These are phyloP conservation scores for Cyprinodon tularosa DNA, from an alignment of 2,113 vertebrate genomes.

Conservation along the genomic window DNA sequence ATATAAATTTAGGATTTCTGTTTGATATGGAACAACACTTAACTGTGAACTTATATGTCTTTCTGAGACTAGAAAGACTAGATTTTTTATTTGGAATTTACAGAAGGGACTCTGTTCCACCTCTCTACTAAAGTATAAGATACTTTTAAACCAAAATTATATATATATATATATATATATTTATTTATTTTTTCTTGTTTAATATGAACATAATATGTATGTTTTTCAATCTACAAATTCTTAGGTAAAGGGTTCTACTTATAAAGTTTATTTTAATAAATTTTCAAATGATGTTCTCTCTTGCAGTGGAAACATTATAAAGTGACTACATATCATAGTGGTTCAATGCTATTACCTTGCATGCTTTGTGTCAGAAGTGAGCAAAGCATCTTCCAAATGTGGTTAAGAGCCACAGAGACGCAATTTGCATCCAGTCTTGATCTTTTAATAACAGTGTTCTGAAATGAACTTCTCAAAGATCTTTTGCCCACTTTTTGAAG, in stretches of 20 bases:
- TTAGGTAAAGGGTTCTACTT: no score
- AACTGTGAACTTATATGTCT: no score
- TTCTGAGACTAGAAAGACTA: no score
- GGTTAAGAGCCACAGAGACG: neutral
- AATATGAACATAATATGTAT: no score
- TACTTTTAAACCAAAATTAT: neutral
- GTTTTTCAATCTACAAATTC: no score
- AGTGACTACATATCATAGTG: neutral
- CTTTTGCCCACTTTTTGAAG: neutral
- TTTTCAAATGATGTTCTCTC: neutral
- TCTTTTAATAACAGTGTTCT: neutral
- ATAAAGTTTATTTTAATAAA: no score
- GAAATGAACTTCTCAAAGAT: neutral
- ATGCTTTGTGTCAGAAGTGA: neutral
- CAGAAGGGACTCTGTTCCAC: no score
- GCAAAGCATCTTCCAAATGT: neutral
- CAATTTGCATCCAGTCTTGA: neutral
- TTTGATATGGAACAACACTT: no score
- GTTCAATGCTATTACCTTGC: neutral
- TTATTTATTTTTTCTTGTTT: no score
- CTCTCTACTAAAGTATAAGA: neutral
- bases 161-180: no score
- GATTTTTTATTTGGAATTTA: neutral
- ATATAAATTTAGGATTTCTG: no score
- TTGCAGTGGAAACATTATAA: neutral